phyloP scores from a whole-genome alignment of 1,140 invertebrate genomes.

The Asbolus verrucosus region DNA sequence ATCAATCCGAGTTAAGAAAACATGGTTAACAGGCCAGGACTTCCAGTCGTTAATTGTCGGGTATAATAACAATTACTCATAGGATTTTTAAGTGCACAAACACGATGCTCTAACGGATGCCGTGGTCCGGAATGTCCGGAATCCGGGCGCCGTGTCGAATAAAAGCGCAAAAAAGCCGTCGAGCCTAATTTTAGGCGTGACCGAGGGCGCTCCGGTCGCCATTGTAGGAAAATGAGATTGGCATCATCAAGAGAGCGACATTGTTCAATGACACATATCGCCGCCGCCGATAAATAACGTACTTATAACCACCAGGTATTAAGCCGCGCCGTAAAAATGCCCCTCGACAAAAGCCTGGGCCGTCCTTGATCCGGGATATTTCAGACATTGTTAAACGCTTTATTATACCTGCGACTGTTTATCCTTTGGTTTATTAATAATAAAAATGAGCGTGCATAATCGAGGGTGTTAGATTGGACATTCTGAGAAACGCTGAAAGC shows the following conservation, averaged over 20 bases:
- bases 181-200: constrained; percentile 35
- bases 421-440: constrained; percentile 35
- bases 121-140: constrained; percentile 37
- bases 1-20: too few relatives aligned
- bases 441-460: constrained; percentile 38
- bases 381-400: constrained; percentile 18
- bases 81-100: too few relatives aligned
- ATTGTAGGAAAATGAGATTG: constrained; percentile 39
- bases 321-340: constrained; percentile 19
- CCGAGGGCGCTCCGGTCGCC: too few relatives aligned
- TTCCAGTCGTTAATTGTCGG: too few relatives aligned
- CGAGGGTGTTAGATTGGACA: constrained; percentile 14
- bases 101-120: too few relatives aligned
- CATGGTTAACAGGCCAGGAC: too few relatives aligned
- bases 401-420: constrained; percentile 31
- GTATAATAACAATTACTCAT: too few relatives aligned
- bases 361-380: constrained; percentile 33
- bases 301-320: constrained; percentile 7
- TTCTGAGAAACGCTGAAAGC: constrained; percentile 16
- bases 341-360: constrained; percentile 18
- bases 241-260: constrained; percentile 34
- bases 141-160: constrained; percentile 33
- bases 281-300: constrained; percentile 35
- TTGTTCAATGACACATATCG: constrained; percentile 22
- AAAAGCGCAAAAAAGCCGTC: too few relatives aligned